Base-by-base conservation (phyloP, 2,888 invertebrate genomes). In the Thera britannica region DNA sequence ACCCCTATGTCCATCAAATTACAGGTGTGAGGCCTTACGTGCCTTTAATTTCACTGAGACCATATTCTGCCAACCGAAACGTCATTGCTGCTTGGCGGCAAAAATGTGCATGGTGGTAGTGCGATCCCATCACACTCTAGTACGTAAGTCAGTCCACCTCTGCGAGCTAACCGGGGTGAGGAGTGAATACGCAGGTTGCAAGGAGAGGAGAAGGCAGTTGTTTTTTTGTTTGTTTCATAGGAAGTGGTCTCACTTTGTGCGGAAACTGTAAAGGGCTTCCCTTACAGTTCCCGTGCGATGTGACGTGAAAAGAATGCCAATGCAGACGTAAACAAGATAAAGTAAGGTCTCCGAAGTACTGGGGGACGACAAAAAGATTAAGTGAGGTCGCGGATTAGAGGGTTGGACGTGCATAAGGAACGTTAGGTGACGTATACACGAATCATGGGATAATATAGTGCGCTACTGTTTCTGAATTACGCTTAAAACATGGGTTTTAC, bases 311-410 rank as follows among this genome's bases (percentile, higher is more conserved):
- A 9, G 7, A 52, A 52, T 52, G 23, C 34, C 9, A 52, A 8
- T 3, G 9, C 66, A 60, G 68, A 74, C 75, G 74, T 74, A 75
- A 75, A 75, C 73, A 75, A 75, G 75, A 75, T 77, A 79, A 77
- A 77, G 75, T 77, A 76, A 77, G 77, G 77, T 75, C 74, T 72
- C 74, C 74, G 62, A 73, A 76, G 74, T 74, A 73, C 74, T 73
- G 72, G 72, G 72, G 71, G 65, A 75, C 76, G 76, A 75, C 77
- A 76, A 77, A 79, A 82, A 82, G 80, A 82, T 83, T 82, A 82
- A 80, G 81, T 81, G 79, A 76, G 81, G 80, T 79, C 75, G 71
- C 73, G 79, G 80, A 81, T 82, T 82, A 82, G 72, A 71, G 72
- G 75, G 74, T 73, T 55, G 69, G 71, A 68, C 71, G 72, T 71